Conservation (phyloP, 2,113 vertebrate species). For the Mohoua ochrocephala region DNA sequence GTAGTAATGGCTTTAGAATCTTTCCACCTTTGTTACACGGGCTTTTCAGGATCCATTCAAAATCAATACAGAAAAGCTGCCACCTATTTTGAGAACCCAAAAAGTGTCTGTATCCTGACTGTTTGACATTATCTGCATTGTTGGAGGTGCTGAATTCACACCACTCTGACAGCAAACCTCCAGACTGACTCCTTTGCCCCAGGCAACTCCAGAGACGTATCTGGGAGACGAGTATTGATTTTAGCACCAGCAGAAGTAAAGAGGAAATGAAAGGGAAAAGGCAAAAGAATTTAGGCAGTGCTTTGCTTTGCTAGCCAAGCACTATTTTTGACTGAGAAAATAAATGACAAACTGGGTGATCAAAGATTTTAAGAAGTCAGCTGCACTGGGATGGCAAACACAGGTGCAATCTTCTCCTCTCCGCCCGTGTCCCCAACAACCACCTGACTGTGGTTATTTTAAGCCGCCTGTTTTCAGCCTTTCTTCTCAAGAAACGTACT, state of each 20-base stretch:
- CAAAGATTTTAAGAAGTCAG: background rate
- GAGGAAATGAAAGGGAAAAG: background rate
- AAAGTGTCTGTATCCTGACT: background rate
- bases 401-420: background rate
- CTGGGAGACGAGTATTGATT: background rate
- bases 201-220: background rate
- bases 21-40: background rate
- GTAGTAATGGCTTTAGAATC: background rate
- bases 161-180: conserved; percentile 4
- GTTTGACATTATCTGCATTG: background rate
- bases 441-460: background rate
- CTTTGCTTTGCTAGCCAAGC: background rate
- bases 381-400: background rate
- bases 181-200: background rate
- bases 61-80: background rate
- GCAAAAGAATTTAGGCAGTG: background rate
- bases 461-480: background rate
- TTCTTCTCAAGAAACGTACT: background rate
- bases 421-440: background rate
- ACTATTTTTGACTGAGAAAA: background rate
- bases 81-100: background rate
- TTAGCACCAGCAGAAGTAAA: background rate
- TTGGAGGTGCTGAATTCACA: conserved; percentile 21
- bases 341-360: background rate
- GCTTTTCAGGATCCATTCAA: background rate